phyloP scores from a whole-genome alignment of 2,113 vertebrate species.

The Willisornis vidua region DNA sequence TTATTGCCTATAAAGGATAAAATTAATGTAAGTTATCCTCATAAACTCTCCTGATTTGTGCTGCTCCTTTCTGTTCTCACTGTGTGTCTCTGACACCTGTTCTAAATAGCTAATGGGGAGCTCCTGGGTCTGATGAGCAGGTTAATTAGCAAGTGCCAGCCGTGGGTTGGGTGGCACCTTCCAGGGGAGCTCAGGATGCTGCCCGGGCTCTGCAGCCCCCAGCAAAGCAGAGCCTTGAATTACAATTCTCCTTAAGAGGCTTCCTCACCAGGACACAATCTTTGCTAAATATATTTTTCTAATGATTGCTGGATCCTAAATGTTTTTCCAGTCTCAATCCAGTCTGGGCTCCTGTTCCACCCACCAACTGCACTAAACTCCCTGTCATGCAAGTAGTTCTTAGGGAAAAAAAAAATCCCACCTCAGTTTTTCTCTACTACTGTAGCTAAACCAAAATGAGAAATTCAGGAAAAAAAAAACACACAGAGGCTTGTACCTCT shows the following conservation, averaged over 20 bases:
- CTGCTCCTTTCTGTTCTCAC: background rate
- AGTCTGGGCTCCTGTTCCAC: background rate
- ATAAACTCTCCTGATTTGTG: background rate
- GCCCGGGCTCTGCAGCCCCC: background rate
- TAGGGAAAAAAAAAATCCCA: fast-evolving
- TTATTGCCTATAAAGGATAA: slow-evolving; percentile 19
- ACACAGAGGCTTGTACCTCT: background rate
- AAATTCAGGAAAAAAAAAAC: background rate
- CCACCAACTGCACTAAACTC: fast-evolving
- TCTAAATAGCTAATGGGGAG: background rate
- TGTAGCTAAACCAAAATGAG: background rate
- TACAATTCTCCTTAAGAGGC: fast-evolving
- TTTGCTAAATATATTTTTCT: background rate
- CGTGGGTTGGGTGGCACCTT: background rate
- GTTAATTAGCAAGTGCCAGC: background rate
- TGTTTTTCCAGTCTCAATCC: no score
- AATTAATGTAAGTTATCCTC: background rate
- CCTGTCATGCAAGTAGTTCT: background rate
- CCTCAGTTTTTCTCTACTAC: fast-evolving
- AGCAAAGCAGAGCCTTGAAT: fast-evolving
- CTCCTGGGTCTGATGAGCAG: background rate
- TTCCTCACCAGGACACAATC: fast-evolving
- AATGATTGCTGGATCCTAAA: fast-evolving
- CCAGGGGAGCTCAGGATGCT: fast-evolving
- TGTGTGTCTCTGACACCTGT: background rate